phyloP scores from a whole-genome alignment of 2,888 invertebrate species.

The Orgyia antiqua region DNA sequence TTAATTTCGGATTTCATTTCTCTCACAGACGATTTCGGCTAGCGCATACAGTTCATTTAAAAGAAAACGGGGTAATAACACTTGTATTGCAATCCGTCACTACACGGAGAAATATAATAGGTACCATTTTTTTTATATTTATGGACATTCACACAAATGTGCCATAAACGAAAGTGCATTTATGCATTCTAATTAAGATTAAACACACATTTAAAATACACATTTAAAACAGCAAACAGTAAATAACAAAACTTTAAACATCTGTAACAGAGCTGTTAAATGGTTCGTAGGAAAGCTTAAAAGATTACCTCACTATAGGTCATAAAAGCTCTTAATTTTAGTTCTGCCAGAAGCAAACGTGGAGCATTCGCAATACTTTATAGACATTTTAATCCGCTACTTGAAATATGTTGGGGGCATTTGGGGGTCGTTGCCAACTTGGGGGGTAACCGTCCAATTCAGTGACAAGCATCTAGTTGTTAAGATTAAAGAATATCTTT shows the following conservation, averaged over 20 bases:
- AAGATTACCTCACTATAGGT: slow-evolving; percentile 35
- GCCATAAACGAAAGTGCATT: too few species aligned
- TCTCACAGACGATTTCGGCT: too few species aligned
- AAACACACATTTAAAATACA: too few species aligned
- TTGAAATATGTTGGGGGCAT: slow-evolving; percentile 66
- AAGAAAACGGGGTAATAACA: too few species aligned
- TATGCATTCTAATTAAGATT: too few species aligned
- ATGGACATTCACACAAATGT: too few species aligned
- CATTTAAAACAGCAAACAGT: slow-evolving; percentile 11
- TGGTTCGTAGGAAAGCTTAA: slow-evolving; percentile 50
- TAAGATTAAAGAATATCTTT: slow-evolving; percentile 52
- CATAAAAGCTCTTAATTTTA: slow-evolving; percentile 51
- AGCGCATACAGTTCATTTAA: too few species aligned
- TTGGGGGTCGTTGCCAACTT: slow-evolving; percentile 16
- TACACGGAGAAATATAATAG: too few species aligned
- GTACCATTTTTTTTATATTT: too few species aligned
- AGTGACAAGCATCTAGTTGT: slow-evolving; percentile 44
- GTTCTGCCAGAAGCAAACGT: slow-evolving; percentile 67
- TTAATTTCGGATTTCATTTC: too few species aligned
- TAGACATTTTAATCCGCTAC: slow-evolving; percentile 69
- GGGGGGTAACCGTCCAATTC: slow-evolving; percentile 50
- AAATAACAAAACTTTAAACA: slow-evolving; percentile 29
- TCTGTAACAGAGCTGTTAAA: slow-evolving; percentile 40
- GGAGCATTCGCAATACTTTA: slow-evolving; percentile 68
- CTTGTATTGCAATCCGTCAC: too few species aligned